These are phyloP conservation scores for Synanthedon formicaeformis DNA, from an alignment of 2,888 invertebrate species.

Conservation along the genomic window DNA sequence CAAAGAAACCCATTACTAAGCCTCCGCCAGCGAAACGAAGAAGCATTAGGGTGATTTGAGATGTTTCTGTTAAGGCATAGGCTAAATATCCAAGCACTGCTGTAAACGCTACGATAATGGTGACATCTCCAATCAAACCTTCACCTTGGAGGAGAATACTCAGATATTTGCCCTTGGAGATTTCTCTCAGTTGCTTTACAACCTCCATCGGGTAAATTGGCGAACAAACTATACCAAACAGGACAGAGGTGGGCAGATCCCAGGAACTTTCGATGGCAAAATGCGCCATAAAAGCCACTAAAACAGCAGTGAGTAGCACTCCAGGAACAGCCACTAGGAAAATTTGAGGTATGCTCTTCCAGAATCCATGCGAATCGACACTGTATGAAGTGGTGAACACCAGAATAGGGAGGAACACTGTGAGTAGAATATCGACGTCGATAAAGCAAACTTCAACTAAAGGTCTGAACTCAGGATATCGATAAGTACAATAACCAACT, in stretches of 20 bases:
- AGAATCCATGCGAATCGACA: constrained; percentile 51
- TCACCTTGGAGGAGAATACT: constrained; percentile 50
- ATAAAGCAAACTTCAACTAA: constrained; percentile 41
- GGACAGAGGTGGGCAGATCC: constrained; percentile 38
- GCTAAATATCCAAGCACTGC: constrained; percentile 44
- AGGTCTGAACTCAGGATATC: constrained; percentile 37
- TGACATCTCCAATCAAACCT: constrained; percentile 51
- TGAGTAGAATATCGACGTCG: constrained; percentile 38
- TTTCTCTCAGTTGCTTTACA: constrained; percentile 40
- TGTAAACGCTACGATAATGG: constrained; percentile 53
- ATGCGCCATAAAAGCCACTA: constrained; percentile 45
- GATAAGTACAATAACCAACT: constrained; percentile 40
- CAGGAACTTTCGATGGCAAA: constrained; percentile 46
- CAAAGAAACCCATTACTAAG: constrained; percentile 40
- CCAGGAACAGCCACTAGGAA: constrained; percentile 47
- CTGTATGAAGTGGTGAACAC: constrained; percentile 52
- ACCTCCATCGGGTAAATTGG: constrained; percentile 58
- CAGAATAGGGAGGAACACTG: constrained; percentile 40
- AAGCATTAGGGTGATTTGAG: constrained; percentile 41
- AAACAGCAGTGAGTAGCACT: constrained; percentile 36
- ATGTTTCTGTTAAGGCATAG: constrained; percentile 30
- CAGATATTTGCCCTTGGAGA: constrained; percentile 49
- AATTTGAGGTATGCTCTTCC: constrained; percentile 50
- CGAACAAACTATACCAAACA: constrained; percentile 51
- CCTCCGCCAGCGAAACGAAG: constrained; percentile 50